phyloP scores from a whole-genome alignment of 2,888 invertebrate species.

The Caradrina clavipalpis region DNA sequence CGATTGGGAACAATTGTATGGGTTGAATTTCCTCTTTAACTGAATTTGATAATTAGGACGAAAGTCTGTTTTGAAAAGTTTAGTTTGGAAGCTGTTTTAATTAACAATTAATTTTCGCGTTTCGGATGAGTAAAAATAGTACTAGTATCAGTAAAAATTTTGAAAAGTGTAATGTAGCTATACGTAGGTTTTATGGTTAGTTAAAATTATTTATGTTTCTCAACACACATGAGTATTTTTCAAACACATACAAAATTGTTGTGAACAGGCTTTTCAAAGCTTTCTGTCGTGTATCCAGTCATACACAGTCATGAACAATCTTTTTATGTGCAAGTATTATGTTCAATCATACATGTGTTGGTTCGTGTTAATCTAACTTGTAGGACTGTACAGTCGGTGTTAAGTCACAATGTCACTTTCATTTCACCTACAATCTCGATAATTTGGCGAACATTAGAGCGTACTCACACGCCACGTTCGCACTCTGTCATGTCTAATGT shows the following conservation, averaged over 20 bases:
- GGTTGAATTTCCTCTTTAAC: not conserved
- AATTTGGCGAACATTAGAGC: conserved; percentile 17
- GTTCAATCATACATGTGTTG: no score
- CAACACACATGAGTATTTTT: no score
- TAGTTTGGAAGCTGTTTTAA: not conserved
- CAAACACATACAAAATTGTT: no score
- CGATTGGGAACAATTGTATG: conserved; percentile 13
- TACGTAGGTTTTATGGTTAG: no score
- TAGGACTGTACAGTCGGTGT: no score
- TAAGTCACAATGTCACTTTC: conserved; percentile 1
- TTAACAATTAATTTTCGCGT: not conserved
- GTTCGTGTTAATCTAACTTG: no score
- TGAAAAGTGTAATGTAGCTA: not conserved
- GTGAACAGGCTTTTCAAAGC: no score
- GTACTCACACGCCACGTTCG: conserved; percentile 9
- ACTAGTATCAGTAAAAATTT: not conserved
- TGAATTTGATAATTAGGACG: not conserved
- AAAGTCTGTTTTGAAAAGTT: not conserved
- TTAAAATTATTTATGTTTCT: no score
- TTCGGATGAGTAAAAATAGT: no score
- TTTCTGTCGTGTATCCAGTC: no score
- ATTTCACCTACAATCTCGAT: conserved; percentile 15
- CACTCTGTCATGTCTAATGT: conserved; percentile 41
- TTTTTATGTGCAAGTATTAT: no score
- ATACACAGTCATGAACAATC: no score